A percentile compares a stretch with the other conserved stretches of the same genome.
Conservation (phyloP, 2,113 vertebrate species). For the Psettodes erumei region DNA sequence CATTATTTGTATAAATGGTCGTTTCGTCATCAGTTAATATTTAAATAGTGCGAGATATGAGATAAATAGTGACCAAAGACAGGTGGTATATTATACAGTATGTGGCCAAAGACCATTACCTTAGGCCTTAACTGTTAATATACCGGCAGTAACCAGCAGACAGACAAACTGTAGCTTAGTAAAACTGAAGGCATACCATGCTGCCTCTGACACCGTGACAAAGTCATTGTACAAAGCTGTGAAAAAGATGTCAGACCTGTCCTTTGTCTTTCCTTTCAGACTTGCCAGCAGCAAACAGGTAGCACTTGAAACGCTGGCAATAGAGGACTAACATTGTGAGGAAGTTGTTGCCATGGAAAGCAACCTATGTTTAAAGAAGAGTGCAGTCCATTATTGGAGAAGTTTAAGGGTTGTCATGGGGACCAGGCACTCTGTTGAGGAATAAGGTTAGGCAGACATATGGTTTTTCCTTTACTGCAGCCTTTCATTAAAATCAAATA, state of each 20-base stretch:
- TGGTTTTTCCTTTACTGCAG: background rate
- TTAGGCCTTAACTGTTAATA: too few relatives aligned
- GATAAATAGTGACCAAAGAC: too few relatives aligned
- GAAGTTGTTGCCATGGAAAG: conserved; percentile 52
- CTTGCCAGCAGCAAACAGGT: conserved; percentile 14
- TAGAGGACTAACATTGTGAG: conserved; percentile 16
- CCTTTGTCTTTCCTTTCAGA: conserved; percentile 6
- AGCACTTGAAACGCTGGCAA: conserved; percentile 26
- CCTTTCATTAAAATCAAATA: conserved; percentile 13
- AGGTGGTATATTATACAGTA: too few relatives aligned
- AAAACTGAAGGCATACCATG: background rate
- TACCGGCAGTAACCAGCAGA: too few relatives aligned
- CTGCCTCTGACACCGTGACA: background rate
- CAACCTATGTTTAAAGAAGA: conserved; percentile 39
- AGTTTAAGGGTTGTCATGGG: conserved; percentile 68
- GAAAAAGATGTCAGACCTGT: conserved; percentile 15
- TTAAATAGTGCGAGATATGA: too few relatives aligned
- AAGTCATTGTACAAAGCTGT: background rate
- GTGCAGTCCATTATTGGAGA: conserved; percentile 37
- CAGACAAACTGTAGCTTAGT: background rate
- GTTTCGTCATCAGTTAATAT: too few relatives aligned
- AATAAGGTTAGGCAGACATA: conserved; percentile 14
- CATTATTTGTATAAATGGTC: too few relatives aligned
- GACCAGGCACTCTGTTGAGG: conserved; percentile 44
- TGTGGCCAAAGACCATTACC: too few relatives aligned